A percentile compares a stretch with the other conserved stretches of the same genome.
Conservation (phyloP, 1,140 invertebrate genomes). For the Artemia franciscana region DNA sequence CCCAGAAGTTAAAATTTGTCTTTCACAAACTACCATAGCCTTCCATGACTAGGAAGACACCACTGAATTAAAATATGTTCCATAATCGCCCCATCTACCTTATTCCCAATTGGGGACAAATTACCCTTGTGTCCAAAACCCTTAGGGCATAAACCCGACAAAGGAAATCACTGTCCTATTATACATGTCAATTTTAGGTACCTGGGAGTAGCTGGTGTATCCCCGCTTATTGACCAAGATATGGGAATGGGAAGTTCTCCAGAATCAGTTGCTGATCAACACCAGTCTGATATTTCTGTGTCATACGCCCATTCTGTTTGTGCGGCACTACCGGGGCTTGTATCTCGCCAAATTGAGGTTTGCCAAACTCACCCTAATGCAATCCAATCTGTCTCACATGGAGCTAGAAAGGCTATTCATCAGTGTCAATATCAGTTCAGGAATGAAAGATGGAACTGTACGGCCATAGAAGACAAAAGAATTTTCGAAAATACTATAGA, state of each 20-base stretch:
- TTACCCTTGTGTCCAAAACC: too few species aligned
- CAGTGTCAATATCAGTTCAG: slow-evolving; percentile 33
- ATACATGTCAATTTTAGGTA: too few species aligned
- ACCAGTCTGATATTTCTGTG: slow-evolving; percentile 14
- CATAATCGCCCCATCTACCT: too few species aligned
- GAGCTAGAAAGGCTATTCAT: slow-evolving; percentile 25
- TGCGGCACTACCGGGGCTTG: slow-evolving; percentile 20
- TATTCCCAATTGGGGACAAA: too few species aligned
- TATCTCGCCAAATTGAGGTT: slow-evolving; percentile 25
- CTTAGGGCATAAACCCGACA: too few species aligned
- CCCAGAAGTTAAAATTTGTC: too few species aligned
- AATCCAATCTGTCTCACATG: slow-evolving; percentile 26
- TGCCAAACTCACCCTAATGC: slow-evolving; percentile 25
- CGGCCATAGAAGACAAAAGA: slow-evolving; percentile 20
- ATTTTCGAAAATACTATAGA: slow-evolving; percentile 24
- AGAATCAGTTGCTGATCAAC: slow-evolving; percentile 17
- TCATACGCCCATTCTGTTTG: slow-evolving; percentile 13
- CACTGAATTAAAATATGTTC: too few species aligned
- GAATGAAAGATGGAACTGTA: slow-evolving; percentile 33
- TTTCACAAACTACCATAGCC: too few species aligned
- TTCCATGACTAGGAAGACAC: too few species aligned
- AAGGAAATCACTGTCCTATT: too few species aligned
- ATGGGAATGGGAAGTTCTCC: slow-evolving; percentile 14
- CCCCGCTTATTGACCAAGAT: slow-evolving; percentile 17
- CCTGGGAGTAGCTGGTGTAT: slow-evolving; percentile 26